Evolutionary conservation across 1,140 invertebrate species (phyloP).

Genomic region (Orussus abietinus): DNA sequence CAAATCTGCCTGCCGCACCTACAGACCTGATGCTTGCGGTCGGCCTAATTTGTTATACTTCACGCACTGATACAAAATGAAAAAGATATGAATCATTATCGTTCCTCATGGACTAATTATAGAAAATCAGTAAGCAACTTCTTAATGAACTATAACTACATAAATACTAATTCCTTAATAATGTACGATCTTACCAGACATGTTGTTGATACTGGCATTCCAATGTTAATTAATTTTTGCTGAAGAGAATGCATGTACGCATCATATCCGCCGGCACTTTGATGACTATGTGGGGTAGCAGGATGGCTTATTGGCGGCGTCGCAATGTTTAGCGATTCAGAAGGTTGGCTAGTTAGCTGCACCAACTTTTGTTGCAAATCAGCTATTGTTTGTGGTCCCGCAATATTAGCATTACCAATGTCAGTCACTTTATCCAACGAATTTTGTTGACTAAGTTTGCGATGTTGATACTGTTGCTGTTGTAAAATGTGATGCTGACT

Average conservation of each 20-base stretch:
- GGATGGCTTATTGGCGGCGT: constrained; percentile 56
- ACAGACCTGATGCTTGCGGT: no score
- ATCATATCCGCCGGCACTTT: constrained; percentile 50
- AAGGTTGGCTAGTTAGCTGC: constrained; percentile 56
- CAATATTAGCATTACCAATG: constrained; percentile 14
- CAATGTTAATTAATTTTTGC: constrained; percentile 58
- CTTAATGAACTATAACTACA: background rate
- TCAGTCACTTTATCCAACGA: constrained; percentile 51
- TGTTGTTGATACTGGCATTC: constrained; percentile 38
- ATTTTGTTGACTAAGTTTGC: constrained; percentile 55
- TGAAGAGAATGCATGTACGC: constrained; percentile 59
- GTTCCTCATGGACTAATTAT: no score
- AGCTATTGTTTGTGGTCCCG: constrained; percentile 54
- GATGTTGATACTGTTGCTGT: constrained; percentile 33
- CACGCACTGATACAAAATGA: no score
- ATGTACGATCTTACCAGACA: constrained; percentile 31
- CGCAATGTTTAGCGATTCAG: constrained; percentile 48
- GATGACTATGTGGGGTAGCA: constrained; percentile 55
- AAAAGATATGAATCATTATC: no score
- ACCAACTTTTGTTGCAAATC: constrained; percentile 57
- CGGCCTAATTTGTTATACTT: no score
- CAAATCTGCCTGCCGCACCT: no score
- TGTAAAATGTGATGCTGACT: constrained; percentile 37
- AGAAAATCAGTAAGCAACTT: no score
- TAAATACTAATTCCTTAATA: constrained; percentile 1